A percentile compares a stretch with the other conserved stretches of the same genome.
Evolutionary conservation across 1,140 invertebrate genomes (phyloP).

Genomic region (Calosoma granatense): DNA sequence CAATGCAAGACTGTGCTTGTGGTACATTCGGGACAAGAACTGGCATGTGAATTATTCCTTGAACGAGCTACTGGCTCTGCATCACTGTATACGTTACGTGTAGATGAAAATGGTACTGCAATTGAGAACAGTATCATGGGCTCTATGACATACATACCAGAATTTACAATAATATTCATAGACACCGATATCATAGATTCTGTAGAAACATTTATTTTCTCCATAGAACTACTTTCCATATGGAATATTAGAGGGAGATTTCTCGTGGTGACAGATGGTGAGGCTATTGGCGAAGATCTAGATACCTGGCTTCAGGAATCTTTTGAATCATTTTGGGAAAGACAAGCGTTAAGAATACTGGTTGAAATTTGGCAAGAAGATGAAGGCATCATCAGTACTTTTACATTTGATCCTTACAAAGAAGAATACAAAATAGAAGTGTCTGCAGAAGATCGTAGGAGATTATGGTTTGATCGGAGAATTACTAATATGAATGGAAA

Average conservation of each 20-base stretch:
- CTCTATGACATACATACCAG: not conserved
- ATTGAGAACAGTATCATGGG: not conserved
- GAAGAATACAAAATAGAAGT: not conserved
- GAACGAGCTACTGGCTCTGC: not conserved
- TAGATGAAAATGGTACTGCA: not conserved
- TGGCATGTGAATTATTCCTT: not conserved
- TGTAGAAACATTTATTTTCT: not conserved
- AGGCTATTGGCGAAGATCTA: not conserved
- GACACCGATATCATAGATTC: not conserved
- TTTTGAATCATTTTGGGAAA: slow-evolving; percentile 1
- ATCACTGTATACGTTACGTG: not conserved
- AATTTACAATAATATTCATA: not conserved
- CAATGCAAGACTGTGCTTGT: not conserved
- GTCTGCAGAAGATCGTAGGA: not conserved
- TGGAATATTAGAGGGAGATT: not conserved
- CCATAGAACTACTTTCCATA: not conserved
- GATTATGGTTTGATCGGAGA: not conserved
- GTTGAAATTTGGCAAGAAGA: not conserved
- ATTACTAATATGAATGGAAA: not conserved
- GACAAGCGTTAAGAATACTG: not conserved
- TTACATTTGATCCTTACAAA: not conserved
- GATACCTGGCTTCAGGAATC: not conserved
- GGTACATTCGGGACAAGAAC: not conserved
- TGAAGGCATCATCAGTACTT: not conserved
- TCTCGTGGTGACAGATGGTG: not conserved